Conservation (phyloP, 2,113 vertebrate genomes). For the Rhineura floridana region DNA sequence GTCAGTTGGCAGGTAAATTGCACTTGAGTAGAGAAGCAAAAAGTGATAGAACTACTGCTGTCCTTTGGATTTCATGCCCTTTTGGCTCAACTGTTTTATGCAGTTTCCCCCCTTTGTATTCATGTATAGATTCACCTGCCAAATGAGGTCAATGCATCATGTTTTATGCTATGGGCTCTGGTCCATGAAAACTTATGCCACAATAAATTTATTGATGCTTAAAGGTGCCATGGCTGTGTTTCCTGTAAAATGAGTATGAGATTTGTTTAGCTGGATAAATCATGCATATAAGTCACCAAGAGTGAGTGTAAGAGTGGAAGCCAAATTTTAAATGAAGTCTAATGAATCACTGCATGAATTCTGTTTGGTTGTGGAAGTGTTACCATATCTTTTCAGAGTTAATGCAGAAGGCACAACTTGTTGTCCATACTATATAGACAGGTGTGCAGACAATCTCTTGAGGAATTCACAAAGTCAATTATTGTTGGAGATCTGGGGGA, state of each 20-base stretch:
- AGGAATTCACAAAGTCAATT: conserved; percentile 1
- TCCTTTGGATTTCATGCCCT: conserved; percentile 1
- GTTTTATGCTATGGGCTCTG: not conserved
- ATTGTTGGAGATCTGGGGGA: not conserved
- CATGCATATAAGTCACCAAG: not conserved
- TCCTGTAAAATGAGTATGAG: not conserved
- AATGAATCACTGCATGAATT: conserved; percentile 22
- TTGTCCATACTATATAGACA: conserved; percentile 10
- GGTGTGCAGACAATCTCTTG: conserved; percentile 3
- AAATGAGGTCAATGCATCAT: not conserved
- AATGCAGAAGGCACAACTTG: conserved; percentile 14
- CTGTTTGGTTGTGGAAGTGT: not conserved
- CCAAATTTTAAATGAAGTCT: conserved; percentile 19
- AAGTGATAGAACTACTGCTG: not conserved
- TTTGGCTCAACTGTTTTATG: not conserved
- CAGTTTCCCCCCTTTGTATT: not conserved
- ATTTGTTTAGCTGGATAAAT: not conserved
- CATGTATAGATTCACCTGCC: not conserved
- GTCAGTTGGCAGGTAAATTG: not conserved
- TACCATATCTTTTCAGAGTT: conserved; percentile 33
- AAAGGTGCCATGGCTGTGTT: not conserved
- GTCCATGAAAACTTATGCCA: not conserved
- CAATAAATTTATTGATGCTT: not conserved
- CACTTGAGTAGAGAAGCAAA: not conserved
- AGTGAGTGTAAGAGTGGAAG: conserved; percentile 22